Base-by-base conservation (phyloP, 1,140 invertebrate genomes). In the Heliothis subflexa region DNA sequence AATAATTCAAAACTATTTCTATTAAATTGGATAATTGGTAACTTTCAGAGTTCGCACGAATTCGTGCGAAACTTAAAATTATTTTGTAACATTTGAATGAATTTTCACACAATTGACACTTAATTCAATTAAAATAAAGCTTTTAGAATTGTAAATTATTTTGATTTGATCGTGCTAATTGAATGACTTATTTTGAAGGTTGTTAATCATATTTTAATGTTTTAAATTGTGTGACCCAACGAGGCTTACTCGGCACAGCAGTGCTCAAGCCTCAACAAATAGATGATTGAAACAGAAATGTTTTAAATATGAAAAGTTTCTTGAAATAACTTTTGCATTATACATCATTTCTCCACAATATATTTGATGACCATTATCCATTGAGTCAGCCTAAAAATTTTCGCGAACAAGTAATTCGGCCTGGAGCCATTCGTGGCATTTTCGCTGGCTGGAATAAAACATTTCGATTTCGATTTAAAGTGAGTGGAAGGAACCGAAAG, bases 341-440 rank as follows among this genome's bases (percentile, higher is more conserved):
- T 75, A 61, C 79, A 83, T 84, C 83, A 78, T 84, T 86, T 83
- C 78, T 70, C 72, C 75, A 79, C 62, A 77, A 59, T 85, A 79
- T 87, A 85, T 91, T 77, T 82, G 83, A 88, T 88, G 88, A 86
- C 88, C 88, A 88, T 91, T 91, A 88, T 88, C 87, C 45, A 50
- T 86, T 83, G 84, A 89, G 85, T 84, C 84, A 84, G 86, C 85
- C 86, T 87, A 85, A 89, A 87, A 88, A 89, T 89, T 90, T 93
- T 90, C 87, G 87, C 87, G 87, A 91, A 85, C 86, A 91, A 93
- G 90, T 93, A 89, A 90, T 91, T 90, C 87, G 83, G 86, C 87
- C 84, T 80, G 79, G 84, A 91, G 82, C 87, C 84, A 87, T 89
- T 91, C 83, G 86, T 85, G 82, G 88, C 89, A 88, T 93, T 93